phyloP scores from a whole-genome alignment of 2,797 vertebrate species.

The Falco cherrug region DNA sequence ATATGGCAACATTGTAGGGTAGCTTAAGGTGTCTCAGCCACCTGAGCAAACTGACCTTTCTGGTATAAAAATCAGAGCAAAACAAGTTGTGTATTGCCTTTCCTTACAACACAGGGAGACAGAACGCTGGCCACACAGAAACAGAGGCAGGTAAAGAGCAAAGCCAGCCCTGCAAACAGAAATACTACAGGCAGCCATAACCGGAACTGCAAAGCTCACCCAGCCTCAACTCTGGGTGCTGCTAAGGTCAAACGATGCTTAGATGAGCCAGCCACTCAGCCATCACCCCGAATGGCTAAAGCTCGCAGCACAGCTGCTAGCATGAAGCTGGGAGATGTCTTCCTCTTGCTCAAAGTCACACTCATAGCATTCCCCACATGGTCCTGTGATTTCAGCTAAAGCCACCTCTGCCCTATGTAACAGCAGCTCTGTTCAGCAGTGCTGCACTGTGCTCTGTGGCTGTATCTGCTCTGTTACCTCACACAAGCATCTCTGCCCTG shows the following conservation, averaged over 20 bases:
- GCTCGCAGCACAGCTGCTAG: background rate
- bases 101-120: background rate
- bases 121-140: background rate
- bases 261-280: background rate
- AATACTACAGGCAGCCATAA: background rate
- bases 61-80: background rate
- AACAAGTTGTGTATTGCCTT: background rate
- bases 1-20: background rate
- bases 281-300: background rate
- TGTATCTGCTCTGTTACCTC: accelerated
- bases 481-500: background rate
- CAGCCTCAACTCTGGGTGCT: background rate
- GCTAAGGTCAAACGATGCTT: too few relatives aligned
- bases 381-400: background rate
- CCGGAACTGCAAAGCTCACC: background rate
- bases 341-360: background rate
- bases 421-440: background rate
- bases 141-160: background rate
- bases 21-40: background rate
- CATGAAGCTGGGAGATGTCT: accelerated
- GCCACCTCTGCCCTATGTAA: too few relatives aligned
- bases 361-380: accelerated
- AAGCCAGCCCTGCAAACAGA: background rate
- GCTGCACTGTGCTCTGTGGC: background rate
- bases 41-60: background rate